Base-by-base conservation (phyloP, 2,113 vertebrate species). In the Percopsis transmontana region DNA sequence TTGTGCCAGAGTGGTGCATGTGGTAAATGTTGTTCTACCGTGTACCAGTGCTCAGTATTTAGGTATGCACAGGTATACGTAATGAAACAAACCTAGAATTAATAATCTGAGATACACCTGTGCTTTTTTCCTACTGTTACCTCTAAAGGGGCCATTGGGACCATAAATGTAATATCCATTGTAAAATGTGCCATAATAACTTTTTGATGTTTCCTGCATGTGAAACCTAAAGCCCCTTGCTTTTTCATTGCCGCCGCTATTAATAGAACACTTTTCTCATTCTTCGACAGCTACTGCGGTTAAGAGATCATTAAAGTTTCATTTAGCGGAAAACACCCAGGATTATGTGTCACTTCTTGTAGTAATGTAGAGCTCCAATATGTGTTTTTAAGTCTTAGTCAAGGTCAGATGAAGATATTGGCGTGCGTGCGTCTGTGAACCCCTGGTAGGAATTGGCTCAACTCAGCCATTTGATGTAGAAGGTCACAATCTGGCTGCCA, bases 401-500 rank as follows among this genome's bases (percentile, higher is more conserved):
- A 74, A 85, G 74, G 73, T 76, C 70, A 66, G 57, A 51, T 62
- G 45, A 45, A 68, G 77, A 68, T 69, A 58, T 52, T 71, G 72
- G 68, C 70, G 23, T 53, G 58, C 65, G 55, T 44, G 24, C 47
- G 40, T 33, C 23, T 7, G 5, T 1, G 18, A 39, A 55, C 38
- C 40, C 70, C 79, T 40, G 62, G 65, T 44, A 68, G 66, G 71
- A 80, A 62, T 82, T 88, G 87, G 81, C 80, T 81, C 64, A 44
- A 48, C 14, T 79, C 72, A 74, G 68, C 67, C 66, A 72, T 87
- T 82, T 87, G 82, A 89, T 79, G 79, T 83, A 72, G 85, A 88
- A 88, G 86, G 85, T 88, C 83, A 88, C 15, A 1, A 54, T 45
- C 44, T 18, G 27, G 72, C 57, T 79, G 77, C 77, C 81, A 81